These are phyloP conservation scores for Oikopleura dioica DNA, from an alignment of 23 tunicate genomes.

Conservation along the genomic window DNA sequence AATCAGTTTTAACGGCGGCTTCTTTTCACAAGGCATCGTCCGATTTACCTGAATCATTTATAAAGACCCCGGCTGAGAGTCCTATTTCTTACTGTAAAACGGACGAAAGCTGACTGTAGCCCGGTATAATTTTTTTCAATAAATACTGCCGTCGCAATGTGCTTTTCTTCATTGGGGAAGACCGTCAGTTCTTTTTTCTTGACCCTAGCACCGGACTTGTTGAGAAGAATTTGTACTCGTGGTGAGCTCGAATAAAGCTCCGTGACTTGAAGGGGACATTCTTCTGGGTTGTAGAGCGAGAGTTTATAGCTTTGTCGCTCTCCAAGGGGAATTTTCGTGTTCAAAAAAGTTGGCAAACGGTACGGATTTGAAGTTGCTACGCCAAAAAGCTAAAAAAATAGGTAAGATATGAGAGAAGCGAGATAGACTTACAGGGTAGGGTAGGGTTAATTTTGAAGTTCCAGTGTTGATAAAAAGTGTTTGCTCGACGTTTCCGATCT, in stretches of 20 bases:
- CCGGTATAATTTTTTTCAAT: no score
- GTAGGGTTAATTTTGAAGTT: neutral
- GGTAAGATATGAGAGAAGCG: neutral
- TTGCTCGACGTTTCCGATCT: conserved; percentile 66
- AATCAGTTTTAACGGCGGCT: neutral
- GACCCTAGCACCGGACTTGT: no score
- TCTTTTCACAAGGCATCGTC: neutral
- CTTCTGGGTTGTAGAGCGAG: neutral
- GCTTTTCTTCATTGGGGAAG: neutral
- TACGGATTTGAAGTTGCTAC: conserved; percentile 52
- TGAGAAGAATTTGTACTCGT: neutral
- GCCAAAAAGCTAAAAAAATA: conserved; percentile 47
- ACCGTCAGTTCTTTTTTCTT: neutral
- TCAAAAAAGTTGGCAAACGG: conserved; percentile 45
- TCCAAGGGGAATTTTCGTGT: conserved; percentile 33
- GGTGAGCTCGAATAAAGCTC: neutral
- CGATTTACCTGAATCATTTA: no score
- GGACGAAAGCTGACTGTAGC: no score
- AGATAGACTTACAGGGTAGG: neutral
- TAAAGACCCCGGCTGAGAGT: no score
- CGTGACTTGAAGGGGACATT: neutral
- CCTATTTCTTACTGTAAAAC: no score
- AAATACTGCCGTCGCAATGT: neutral
- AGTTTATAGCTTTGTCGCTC: neutral
- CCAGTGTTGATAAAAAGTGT: conserved; percentile 60